phyloP scores from a whole-genome alignment of 2,113 vertebrate genomes.

The Eurystomus gularis region DNA sequence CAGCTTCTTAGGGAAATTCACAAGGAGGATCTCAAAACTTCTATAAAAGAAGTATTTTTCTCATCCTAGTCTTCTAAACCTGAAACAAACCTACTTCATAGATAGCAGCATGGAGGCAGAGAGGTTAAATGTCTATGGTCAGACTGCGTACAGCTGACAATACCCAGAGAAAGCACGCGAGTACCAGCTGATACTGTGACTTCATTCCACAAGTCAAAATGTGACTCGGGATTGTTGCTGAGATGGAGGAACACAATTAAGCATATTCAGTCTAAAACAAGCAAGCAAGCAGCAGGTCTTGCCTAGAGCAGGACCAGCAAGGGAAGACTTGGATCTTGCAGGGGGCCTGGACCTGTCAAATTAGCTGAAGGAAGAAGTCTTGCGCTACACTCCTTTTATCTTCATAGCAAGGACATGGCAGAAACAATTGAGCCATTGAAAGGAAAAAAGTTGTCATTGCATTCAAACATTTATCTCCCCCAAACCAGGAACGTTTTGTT shows the following conservation, averaged over 20 bases:
- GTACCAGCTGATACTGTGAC: neutral
- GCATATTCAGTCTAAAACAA: neutral
- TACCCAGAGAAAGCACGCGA: neutral
- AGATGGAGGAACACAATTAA: neutral
- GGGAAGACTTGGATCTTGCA: neutral
- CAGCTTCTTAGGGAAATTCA: neutral
- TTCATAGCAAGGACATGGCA: neutral
- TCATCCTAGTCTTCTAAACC: neutral
- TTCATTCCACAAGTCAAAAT: neutral
- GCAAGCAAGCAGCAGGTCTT: neutral
- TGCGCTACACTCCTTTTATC: neutral
- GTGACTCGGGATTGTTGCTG: neutral
- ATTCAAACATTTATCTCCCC: neutral
- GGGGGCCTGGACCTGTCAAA: neutral
- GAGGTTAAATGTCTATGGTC: neutral
- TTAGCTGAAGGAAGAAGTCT: neutral
- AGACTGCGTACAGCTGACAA: neutral
- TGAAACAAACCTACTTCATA: neutral
- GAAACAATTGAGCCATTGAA: neutral
- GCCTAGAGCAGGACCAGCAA: neutral
- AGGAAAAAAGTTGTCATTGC: neutral
- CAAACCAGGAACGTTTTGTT: neutral
- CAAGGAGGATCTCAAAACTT: neutral
- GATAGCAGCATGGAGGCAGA: neutral
- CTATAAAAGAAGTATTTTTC: neutral